phyloP scores from a whole-genome alignment of 2,888 invertebrate species.

The Sepioteuthis lessoniana region DNA sequence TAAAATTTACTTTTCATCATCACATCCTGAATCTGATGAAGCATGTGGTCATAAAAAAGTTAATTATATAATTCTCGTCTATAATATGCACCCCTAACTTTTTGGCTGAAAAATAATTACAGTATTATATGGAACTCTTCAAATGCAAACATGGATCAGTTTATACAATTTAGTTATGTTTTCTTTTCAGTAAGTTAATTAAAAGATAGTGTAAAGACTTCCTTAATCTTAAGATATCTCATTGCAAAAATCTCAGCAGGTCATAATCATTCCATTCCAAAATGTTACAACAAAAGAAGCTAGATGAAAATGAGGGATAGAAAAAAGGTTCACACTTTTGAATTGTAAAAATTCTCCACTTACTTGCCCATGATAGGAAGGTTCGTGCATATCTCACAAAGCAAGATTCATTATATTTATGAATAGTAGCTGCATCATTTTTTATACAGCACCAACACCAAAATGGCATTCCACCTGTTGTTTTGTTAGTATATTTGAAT shows the following conservation, averaged over 20 bases:
- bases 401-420: neutral
- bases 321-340: neutral
- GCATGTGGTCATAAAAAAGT: no score
- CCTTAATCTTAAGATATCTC: neutral
- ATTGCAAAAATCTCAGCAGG: neutral
- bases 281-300: neutral
- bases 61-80: no score
- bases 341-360: neutral
- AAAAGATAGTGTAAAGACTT: neutral
- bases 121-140: neutral
- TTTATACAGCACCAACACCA: neutral
- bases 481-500: neutral
- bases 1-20: no score
- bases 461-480: conserved; percentile 10
- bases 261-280: neutral
- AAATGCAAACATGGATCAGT: neutral
- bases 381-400: neutral
- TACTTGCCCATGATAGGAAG: neutral
- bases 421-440: neutral
- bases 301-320: neutral
- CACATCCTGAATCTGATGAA: no score
- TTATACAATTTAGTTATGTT: neutral
- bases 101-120: no score
- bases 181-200: neutral
- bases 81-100: no score